Conservation (phyloP, 2,888 invertebrate species). For the Chrysolina oricalcia region DNA sequence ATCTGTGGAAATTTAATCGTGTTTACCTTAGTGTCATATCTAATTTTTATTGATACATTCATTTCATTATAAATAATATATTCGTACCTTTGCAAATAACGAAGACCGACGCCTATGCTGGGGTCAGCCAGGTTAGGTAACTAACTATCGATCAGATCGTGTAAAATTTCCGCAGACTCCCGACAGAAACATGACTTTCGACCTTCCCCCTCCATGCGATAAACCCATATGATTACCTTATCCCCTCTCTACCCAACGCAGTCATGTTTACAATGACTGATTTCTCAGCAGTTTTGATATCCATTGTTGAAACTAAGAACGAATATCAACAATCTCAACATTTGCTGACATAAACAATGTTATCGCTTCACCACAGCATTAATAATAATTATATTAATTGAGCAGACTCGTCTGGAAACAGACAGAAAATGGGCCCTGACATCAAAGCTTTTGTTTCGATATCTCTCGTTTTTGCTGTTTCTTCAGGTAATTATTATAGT, state of each 20-base stretch:
- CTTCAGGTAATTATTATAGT: not conserved
- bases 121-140: constrained; percentile 8
- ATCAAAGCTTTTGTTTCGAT: not conserved
- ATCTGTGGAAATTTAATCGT: too few relatives aligned
- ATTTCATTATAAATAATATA: not conserved
- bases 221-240: not conserved
- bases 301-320: not conserved
- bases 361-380: not conserved
- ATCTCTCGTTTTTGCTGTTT: not conserved
- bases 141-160: not conserved
- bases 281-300: not conserved
- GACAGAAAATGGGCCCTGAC: not conserved
- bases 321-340: constrained; percentile 4
- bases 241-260: not conserved
- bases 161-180: not conserved
- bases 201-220: not conserved
- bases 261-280: not conserved
- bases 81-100: not conserved
- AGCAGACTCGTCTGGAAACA: not conserved
- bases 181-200: not conserved
- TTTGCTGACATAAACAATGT: constrained; percentile 13
- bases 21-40: too few relatives aligned
- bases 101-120: constrained; percentile 5
- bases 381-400: not conserved
- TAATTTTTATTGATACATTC: not conserved